Evolutionary conservation across 2,797 vertebrate genomes (phyloP), one percentile per base, ranked within the genome.

Genomic region (Rhinophrynus dorsalis): DNA sequence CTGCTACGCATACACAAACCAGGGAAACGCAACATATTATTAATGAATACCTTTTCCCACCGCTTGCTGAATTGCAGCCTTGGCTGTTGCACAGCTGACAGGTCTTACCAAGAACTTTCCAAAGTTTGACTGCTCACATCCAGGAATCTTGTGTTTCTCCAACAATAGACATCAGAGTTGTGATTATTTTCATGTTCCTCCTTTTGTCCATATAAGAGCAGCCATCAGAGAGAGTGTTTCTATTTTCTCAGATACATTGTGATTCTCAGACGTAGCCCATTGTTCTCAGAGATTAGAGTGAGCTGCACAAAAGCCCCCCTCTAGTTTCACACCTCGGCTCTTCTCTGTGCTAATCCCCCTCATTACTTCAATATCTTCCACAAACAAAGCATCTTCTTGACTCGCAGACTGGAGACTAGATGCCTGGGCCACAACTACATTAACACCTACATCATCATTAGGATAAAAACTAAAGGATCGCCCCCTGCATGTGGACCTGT

Each of bases 271-370:
- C 12, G 11, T 6, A 12, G 45, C 2, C 11, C 45, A 10, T 48
- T 48, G 45, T 48, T 11, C 10, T 24, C 1, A 21, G 11, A 23
- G 45, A 48, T 48, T 48, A 48, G 45, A 8, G 17, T 32, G 29
- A 10, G 15, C 5, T 12, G 10, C 24, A 48, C 45, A 48, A 20
- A 9, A 12, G 3, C 13, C 11, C 21, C 15, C n/a, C 13, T 23
- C 13, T 48, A 8, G 2, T 58, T 15, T 72, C 54, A 58, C 68
- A 58, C 68, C 52, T 63, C 32, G 37, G 23, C n/a, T 37, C 54
- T 58, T 51, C 52, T 65, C 17, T 65, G 38, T 58, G 52, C 26
- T 72, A 72, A 72, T 65, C 61, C 52, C 51, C 32, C 30, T 72
- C 52, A 72, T 72, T 64, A 72, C 17, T 6, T 32, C 51, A 40